Evolutionary conservation across 2,888 invertebrate genomes (phyloP).

Genomic region (Synergus laeviventris): DNA sequence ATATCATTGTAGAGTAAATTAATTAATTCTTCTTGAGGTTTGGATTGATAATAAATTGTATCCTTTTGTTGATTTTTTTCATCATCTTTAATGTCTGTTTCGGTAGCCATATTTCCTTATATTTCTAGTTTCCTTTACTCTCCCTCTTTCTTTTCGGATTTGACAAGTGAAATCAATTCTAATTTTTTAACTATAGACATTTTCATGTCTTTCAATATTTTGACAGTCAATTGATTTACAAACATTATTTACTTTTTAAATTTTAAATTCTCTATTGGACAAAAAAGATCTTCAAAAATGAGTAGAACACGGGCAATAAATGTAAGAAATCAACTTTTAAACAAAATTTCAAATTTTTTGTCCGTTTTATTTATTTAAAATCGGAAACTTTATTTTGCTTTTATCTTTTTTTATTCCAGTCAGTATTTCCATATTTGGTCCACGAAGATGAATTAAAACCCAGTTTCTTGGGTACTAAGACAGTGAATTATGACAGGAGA

Average conservation of each 20-base stretch:
- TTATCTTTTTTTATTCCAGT: constrained; percentile 47
- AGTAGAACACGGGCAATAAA: not conserved
- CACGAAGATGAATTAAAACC: constrained; percentile 50
- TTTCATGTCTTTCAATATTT: not conserved
- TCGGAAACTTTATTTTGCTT: not conserved
- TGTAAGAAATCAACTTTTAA: not conserved
- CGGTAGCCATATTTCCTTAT: not conserved
- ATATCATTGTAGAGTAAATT: constrained; percentile 59
- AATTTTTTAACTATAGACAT: not conserved
- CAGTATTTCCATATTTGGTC: constrained; percentile 52
- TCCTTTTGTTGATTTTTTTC: not conserved
- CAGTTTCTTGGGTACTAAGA: constrained; percentile 52
- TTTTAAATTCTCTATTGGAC: not conserved
- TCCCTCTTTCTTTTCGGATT: not conserved
- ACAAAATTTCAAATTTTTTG: not conserved
- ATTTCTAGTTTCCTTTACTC: not conserved
- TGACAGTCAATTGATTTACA: not conserved
- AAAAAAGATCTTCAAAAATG: not conserved
- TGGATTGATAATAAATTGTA: constrained; percentile 43
- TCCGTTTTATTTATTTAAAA: not conserved
- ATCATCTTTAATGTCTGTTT: not conserved
- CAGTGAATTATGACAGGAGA: constrained; percentile 56
- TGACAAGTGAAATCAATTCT: not conserved
- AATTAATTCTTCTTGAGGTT: constrained; percentile 57
- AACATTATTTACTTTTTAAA: not conserved